phyloP scores from a whole-genome alignment of 2,797 vertebrate genomes.

The Amazonetta brasiliensis region DNA sequence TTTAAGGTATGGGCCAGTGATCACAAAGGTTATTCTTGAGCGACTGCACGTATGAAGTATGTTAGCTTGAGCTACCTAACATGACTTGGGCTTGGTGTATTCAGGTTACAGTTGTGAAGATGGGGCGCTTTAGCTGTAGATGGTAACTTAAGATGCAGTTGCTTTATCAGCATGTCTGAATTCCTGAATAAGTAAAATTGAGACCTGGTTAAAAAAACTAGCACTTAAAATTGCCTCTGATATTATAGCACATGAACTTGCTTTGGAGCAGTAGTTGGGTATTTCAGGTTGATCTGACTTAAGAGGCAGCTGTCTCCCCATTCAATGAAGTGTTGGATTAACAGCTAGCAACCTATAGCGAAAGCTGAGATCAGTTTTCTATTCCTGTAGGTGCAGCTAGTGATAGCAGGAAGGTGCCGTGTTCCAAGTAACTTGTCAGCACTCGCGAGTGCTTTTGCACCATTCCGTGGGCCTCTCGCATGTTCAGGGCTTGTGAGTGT shows the following conservation, averaged over 20 bases:
- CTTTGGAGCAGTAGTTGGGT: not conserved
- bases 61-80: not conserved
- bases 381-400: not conserved
- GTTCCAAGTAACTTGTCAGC: not conserved
- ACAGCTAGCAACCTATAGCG: accelerated
- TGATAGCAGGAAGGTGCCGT: not conserved
- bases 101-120: not conserved
- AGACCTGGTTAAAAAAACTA: not conserved
- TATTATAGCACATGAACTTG: accelerated
- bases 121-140: not conserved
- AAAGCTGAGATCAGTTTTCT: not conserved
- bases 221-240: not conserved
- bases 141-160: not conserved
- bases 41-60: not conserved
- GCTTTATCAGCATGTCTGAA: constrained; percentile 3
- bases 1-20: not conserved
- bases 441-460: not conserved
- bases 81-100: not conserved
- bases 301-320: not conserved
- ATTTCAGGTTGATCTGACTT: not conserved
- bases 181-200: not conserved
- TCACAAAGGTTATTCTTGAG: not conserved
- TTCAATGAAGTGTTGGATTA: not conserved
- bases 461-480: not conserved
- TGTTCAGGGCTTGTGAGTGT: not conserved